Evolutionary conservation across 2,888 invertebrate genomes (phyloP), one percentile per base, ranked within the genome.

Genomic region (Tetrapedia diversipes): DNA sequence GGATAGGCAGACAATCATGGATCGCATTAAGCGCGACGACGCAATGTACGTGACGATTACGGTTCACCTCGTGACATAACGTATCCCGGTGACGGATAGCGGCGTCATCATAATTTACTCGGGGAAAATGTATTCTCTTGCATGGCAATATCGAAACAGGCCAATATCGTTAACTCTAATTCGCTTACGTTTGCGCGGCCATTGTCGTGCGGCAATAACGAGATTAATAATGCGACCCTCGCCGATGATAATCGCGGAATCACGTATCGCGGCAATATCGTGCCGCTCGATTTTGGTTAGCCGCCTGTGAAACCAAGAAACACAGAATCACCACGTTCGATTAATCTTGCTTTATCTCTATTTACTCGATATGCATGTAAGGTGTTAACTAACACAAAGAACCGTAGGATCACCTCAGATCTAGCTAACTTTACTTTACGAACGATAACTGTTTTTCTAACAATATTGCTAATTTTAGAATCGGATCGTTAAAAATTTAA

Each of bases 141-240:
- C 43, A 16, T 24, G 61, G 65, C 72, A 68, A 59, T 78, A 78
- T 81, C 84, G 75, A 72, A 81, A 61, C 69, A 61, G 47, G 70
- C 77, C 49, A 79, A 82, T 78, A 81, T 74, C 72, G 75, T 76
- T 78, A 75, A 83, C 72, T 72, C 79, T 79, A 79, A 82, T 81
- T 83, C 70, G 84, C 57, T 78, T 73, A 70, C 72, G 65, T 81
- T 83, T 63, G 63, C 74, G 64, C 69, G 39, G 61, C 70, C 65
- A 77, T 71, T 79, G 79, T 74, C 72, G 56, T 39, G 41, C 43
- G 60, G 65, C 71, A 81, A 81, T 79, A 81, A 84, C 84, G 77
- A 77, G 76, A 83, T 83, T 84, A 83, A 85, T 84, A 82, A 83
- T 82, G 83, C 82, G 66, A 69, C 61, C 69, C 77, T 70, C 76